Base-by-base conservation (phyloP, 2,888 invertebrate genomes). In the Thysanoteuthis rhombus region DNA sequence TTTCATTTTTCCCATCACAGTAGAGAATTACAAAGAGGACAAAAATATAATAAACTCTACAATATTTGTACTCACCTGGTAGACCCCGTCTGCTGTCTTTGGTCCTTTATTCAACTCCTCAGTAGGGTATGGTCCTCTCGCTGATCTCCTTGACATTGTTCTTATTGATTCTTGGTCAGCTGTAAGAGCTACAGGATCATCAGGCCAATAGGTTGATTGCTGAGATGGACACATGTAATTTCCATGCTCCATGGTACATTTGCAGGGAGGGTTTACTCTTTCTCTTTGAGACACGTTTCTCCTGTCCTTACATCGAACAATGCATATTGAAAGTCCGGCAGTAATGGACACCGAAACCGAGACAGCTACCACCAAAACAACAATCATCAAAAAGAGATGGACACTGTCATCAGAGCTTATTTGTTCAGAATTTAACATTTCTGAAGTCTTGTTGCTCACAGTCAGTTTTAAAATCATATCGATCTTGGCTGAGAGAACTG, bases 211-310 rank as follows among this genome's bases (percentile, higher is more conserved):
- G n/a, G 75, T 6, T 75, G 75, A n/a, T 19, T 75, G 75, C 75
- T 75, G 75, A 75, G 75, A 75, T n/a, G 75, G 75, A 75, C 75
- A 75, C 75, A 75, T 75, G n/a, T 75, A 75, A n/a, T 75, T 75
- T 10, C 75, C 75, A n/a, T 75, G 75, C 75, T 75, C 75, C 75
- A 75, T 75, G 10, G 75, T 75, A n/a, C 75, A 75, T 75, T 75
- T 75, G 75, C 75, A 75, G 36, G 75, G 75, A 75, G 75, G 75
- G 75, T 75, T 75, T 75, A 75, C 75, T n/a, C 75, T 75, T 10
- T 75, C 75, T n/a, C 75, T 75, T 8, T 75, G 75, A 4, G 75
- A n/a, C 12, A 10, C 19, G 36, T 75, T 75, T 75, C 75, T 75
- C n/a, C 75, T 75, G 12, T 75, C 75, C n/a, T 75, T 36, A n/a